Evolutionary conservation across 2,797 vertebrate species (phyloP).

Genomic region (Simalia tracyae): DNA sequence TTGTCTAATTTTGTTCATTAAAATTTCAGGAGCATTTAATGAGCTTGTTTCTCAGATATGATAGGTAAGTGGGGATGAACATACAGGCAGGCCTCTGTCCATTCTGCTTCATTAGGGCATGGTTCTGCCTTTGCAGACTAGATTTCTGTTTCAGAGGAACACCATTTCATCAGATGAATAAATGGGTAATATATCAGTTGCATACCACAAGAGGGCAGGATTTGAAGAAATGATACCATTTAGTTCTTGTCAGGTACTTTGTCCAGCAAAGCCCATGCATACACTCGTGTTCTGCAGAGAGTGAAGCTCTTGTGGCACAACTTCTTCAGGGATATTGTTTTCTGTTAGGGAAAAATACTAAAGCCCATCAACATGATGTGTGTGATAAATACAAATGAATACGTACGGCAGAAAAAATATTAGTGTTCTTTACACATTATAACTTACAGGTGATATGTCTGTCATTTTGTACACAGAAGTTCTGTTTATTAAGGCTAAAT

Average conservation of each 20-base stretch:
- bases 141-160: neutral
- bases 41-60: neutral
- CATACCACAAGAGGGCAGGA: constrained; percentile 22
- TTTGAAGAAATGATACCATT: neutral
- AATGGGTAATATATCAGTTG: neutral
- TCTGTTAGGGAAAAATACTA: neutral
- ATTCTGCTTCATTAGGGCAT: neutral
- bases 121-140: neutral
- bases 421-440: neutral
- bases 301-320: neutral
- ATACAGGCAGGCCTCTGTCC: neutral
- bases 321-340: neutral
- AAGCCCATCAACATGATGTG: neutral
- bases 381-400: neutral
- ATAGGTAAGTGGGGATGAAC: neutral
- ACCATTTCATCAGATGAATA: neutral
- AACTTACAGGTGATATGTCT: neutral
- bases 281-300: neutral
- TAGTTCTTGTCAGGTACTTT: neutral
- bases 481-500: neutral
- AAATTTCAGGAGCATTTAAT: neutral
- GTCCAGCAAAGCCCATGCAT: neutral
- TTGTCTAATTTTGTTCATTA: constrained; percentile 14
- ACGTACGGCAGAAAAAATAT: neutral
- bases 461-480: neutral